Percentiles rank a stretch among this genome's conserved stretches.
Evolutionary conservation across 2,113 vertebrate species (phyloP).

Genomic region (Microtus pennsylvanicus): DNA sequence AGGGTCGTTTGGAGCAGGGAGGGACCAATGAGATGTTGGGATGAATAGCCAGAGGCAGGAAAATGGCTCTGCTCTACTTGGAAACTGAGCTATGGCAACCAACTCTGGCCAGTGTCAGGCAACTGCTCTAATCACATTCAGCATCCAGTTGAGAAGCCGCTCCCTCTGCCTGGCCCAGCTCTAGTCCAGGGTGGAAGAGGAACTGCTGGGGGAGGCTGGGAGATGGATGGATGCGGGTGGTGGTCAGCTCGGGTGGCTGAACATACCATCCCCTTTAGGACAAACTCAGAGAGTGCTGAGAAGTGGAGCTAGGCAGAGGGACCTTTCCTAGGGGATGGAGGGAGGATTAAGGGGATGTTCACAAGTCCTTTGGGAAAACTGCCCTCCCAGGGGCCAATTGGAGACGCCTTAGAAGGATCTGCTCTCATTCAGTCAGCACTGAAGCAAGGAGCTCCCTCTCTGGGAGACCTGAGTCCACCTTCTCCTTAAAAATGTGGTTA

Average conservation of each 20-base stretch:
- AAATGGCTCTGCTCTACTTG: rapidly evolving
- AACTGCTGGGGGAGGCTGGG: background rate
- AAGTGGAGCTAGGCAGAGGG: background rate
- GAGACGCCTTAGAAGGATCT: no score
- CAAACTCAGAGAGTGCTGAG: background rate
- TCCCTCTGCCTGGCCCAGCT: no score
- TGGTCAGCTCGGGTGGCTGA: background rate
- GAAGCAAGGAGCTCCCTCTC: background rate
- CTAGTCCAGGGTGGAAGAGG: background rate
- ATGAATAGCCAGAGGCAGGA: no score
- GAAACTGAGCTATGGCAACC: background rate
- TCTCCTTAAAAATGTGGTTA: background rate
- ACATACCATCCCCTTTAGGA: background rate
- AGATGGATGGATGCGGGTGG: background rate
- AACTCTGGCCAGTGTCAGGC: background rate
- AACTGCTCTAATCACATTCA: background rate
- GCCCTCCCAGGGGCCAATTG: background rate
- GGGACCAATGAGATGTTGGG: background rate
- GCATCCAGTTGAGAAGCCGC: background rate
- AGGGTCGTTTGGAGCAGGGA: background rate
- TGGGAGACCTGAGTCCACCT: background rate
- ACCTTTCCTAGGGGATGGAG: background rate
- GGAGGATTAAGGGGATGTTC: background rate
- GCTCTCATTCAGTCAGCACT: background rate
- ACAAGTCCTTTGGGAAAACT: background rate